Evolutionary conservation across 2,113 vertebrate genomes (phyloP).

Genomic region (Phyllostomus hastatus): DNA sequence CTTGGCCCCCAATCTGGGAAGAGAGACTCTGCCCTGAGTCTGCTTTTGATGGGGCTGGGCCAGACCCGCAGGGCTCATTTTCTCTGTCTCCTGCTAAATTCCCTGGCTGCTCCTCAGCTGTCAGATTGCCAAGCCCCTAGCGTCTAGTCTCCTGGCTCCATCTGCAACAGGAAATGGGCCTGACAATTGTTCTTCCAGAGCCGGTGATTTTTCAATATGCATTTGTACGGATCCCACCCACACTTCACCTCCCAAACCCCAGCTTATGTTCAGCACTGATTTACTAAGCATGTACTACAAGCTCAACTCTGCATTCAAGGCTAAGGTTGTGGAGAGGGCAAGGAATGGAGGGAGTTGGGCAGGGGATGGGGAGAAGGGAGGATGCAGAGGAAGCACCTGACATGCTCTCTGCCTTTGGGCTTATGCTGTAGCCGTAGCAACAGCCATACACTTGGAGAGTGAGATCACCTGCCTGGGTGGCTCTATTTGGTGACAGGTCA

Average conservation of each 20-base stretch:
- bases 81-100: constrained; percentile 71
- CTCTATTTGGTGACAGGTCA: not conserved
- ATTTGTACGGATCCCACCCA: constrained; percentile 60
- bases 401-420: not conserved
- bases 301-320: not conserved
- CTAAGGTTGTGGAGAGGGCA: not conserved
- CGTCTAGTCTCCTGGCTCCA: constrained; percentile 58
- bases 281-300: constrained; percentile 63
- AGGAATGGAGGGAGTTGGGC: not conserved
- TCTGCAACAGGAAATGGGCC: constrained; percentile 67
- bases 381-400: not conserved
- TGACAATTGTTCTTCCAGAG: constrained; percentile 71
- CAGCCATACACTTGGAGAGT: not conserved
- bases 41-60: constrained; percentile 68
- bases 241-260: constrained; percentile 22
- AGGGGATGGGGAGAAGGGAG: not conserved
- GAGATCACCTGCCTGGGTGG: not conserved
- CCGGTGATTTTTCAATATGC: constrained; percentile 61
- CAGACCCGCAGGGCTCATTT: constrained; percentile 72
- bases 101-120: constrained; percentile 68
- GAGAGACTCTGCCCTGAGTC: constrained; percentile 50
- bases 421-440: not conserved
- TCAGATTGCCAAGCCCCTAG: constrained; percentile 62
- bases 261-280: not conserved
- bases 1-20: constrained; percentile 22